Evolutionary conservation across 1,140 invertebrate genomes (phyloP), one percentile per base, ranked within the genome.

Genomic region (Mercenaria mercenaria): DNA sequence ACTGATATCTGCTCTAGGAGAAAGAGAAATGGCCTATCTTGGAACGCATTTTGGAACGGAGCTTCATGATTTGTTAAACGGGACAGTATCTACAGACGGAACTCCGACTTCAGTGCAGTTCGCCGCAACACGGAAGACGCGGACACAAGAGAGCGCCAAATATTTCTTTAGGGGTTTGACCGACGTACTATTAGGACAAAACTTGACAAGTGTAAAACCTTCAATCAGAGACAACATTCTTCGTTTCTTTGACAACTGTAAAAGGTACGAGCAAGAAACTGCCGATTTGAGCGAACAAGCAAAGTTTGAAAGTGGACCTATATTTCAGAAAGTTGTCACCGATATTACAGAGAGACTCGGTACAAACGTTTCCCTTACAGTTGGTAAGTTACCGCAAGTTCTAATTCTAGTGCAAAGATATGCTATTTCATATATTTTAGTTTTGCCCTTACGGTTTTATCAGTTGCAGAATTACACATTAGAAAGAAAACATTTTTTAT

Each of bases 251-350:
- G 91, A 92, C 61, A 85, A 91, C n/a, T 95, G 95, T 92, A 47
- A 91, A 56, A 93, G 92, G 47, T 95, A 96, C 76, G 97, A 97
- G 92, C 91, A 96, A 86, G 95, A 97, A 92, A 97, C 98, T 95
- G 95, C 96, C 88, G 94, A 97, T 82, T 97, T 97, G 87, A 90
- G 98, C 52, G 93, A 96, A 77, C 96, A 97, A 87, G 95, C 98
- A 84, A 97, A 97, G 67, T 93, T 96, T 72, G 96, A 97, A 94
- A 96, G 98, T 74, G 97, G 97, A 91, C 6, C 41, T 6, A 23
- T n/a, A 50, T 76, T 76, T 76, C 72, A 76, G 26, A 76, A 29
- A 3, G 26, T 76, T 3, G 13, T 47, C 2, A 26, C 3, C 26
- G 72, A 50, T 13, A 39, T 76, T 6, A 76, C 39, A 26, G n/a